These are phyloP conservation scores for Asteroscopus sphinx DNA, from an alignment of 2,888 invertebrate species.

Conservation along the genomic window DNA sequence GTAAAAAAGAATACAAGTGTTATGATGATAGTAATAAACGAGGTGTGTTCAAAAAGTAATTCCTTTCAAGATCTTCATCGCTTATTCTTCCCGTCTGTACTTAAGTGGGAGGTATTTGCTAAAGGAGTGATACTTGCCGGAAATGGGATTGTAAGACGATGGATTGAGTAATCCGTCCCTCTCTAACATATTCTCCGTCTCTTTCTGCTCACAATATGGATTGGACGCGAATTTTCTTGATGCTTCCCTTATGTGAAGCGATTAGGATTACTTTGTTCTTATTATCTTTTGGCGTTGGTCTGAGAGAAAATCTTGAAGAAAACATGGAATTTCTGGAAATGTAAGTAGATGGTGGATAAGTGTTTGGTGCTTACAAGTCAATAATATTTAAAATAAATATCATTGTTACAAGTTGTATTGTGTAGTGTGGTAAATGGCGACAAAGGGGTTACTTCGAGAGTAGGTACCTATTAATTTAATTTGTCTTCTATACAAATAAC, in stretches of 20 bases:
- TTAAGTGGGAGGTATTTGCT: constrained; percentile 66
- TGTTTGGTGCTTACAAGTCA: too few species aligned
- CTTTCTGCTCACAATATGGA: constrained; percentile 55
- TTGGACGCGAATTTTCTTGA: constrained; percentile 37
- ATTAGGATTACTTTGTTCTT: constrained; percentile 48
- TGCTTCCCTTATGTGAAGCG: constrained; percentile 34
- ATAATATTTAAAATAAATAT: too few species aligned
- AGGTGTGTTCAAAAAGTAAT: too few species aligned
- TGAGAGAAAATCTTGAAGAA: background rate
- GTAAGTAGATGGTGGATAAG: too few species aligned
- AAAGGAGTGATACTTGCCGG: constrained; percentile 65
- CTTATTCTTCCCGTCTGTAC: constrained; percentile 40
- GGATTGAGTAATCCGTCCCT: constrained; percentile 55
- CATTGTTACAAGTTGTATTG: too few species aligned
- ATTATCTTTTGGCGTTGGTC: constrained; percentile 18
- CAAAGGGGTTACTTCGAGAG: too few species aligned
- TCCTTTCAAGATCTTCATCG: constrained; percentile 6
- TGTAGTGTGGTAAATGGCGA: too few species aligned
- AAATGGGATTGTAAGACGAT: constrained; percentile 68
- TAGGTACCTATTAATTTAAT: too few species aligned
- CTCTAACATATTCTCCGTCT: constrained; percentile 40
- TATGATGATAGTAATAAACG: too few species aligned
- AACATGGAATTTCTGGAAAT: too few species aligned
- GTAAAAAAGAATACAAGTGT: too few species aligned
- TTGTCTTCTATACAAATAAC: too few species aligned